These are phyloP conservation scores for Zophobas atratus DNA, from an alignment of 1,140 invertebrate species.

Conservation along the genomic window DNA sequence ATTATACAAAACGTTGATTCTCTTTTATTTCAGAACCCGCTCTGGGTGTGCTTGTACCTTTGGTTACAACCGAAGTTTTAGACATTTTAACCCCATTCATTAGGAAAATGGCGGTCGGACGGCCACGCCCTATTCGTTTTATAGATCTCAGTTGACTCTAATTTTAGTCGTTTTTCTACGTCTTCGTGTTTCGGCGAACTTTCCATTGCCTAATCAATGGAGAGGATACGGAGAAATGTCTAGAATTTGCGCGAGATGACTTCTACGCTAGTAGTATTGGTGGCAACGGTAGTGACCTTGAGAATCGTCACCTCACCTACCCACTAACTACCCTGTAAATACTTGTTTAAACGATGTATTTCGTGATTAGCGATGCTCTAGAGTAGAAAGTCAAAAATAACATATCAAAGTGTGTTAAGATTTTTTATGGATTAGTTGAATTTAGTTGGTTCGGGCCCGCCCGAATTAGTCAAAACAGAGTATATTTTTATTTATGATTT, in stretches of 20 bases:
- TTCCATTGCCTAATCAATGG: slow-evolving; percentile 18
- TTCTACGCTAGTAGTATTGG: slow-evolving; percentile 61
- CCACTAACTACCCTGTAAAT: slow-evolving; percentile 25
- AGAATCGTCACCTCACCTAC: neutral
- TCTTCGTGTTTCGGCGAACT: slow-evolving; percentile 23
- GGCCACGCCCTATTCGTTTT: slow-evolving; percentile 20
- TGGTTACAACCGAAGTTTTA: slow-evolving; percentile 26
- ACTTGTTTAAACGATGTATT: slow-evolving; percentile 56
- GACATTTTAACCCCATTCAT: slow-evolving; percentile 29
- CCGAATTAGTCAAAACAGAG: slow-evolving; percentile 21
- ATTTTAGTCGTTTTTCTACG: slow-evolving; percentile 28
- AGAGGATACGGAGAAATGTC: slow-evolving; percentile 50
- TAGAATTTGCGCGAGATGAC: slow-evolving; percentile 55
- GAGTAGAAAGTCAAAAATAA: slow-evolving; percentile 60
- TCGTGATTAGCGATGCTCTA: slow-evolving; percentile 58
- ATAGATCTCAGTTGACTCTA: slow-evolving; percentile 14
- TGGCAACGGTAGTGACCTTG: slow-evolving; percentile 25
- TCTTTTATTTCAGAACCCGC: slow-evolving; percentile 27
- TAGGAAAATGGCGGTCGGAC: neutral
- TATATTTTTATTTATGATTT: slow-evolving; percentile 21
- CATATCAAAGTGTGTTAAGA: slow-evolving; percentile 56
- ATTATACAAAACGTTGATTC: slow-evolving; percentile 12
- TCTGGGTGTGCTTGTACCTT: slow-evolving; percentile 37
- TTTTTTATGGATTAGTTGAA: slow-evolving; percentile 33
- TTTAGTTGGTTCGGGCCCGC: slow-evolving; percentile 27